Conservation (phyloP, 2,113 vertebrate species). For the Dromas ardeola region DNA sequence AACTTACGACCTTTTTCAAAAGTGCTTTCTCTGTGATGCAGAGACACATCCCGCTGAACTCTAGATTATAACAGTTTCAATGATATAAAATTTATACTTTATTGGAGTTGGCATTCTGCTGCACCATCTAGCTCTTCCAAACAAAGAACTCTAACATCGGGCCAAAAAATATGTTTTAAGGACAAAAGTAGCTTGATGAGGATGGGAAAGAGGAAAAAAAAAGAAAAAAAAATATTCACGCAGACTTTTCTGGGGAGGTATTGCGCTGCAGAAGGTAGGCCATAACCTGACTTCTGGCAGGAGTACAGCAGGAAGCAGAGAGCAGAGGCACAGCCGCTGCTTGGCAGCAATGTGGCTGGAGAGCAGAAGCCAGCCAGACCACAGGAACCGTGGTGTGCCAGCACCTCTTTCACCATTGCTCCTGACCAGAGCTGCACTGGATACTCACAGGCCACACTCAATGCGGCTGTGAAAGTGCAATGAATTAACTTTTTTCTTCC, state of each 20-base stretch:
- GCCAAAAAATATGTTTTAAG: neutral
- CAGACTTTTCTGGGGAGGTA: neutral
- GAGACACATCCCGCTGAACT: neutral
- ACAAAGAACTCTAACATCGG: neutral
- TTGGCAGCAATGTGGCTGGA: neutral
- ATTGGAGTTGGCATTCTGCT: neutral
- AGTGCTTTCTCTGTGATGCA: neutral
- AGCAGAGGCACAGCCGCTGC: neutral
- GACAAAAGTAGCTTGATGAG: neutral
- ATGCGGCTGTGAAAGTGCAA: neutral
- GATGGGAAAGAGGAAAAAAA: neutral
- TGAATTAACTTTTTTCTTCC: neutral
- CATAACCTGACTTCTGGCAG: neutral
- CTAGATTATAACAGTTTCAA: neutral
- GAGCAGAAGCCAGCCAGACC: neutral
- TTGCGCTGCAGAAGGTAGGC: neutral
- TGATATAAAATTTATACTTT: neutral
- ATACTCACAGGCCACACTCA: neutral
- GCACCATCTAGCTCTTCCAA: neutral
- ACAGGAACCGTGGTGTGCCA: rapidly evolving
- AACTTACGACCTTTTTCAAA: neutral
- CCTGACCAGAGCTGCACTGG: neutral
- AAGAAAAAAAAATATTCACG: neutral
- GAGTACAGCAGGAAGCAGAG: neutral
- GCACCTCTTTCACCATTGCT: neutral